phyloP scores from a whole-genome alignment of 2,113 vertebrate genomes.

The Upupa epops region DNA sequence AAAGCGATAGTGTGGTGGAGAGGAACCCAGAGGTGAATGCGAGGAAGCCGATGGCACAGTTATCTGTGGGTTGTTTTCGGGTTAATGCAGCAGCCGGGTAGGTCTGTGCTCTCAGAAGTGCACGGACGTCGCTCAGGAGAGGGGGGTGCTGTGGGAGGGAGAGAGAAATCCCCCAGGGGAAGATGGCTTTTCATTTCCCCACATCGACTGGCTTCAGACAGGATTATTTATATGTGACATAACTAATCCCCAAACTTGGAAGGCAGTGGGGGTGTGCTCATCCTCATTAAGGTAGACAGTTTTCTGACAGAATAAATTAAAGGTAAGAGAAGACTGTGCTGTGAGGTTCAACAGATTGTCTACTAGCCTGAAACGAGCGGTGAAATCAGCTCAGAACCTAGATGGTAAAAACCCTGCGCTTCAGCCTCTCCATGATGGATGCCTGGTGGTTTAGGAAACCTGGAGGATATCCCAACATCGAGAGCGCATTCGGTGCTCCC shows the following conservation, averaged over 20 bases:
- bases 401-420: not conserved
- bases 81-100: not conserved
- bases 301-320: slow-evolving; percentile 61
- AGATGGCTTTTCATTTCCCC: slow-evolving; percentile 58
- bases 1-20: not conserved
- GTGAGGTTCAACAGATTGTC: slow-evolving; percentile 66
- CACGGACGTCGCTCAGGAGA: not conserved
- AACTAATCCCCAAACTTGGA: slow-evolving; percentile 50
- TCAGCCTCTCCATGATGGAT: not conserved
- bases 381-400: slow-evolving; percentile 38
- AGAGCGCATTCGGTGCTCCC: not conserved
- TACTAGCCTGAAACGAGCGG: slow-evolving; percentile 27
- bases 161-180: slow-evolving; percentile 41
- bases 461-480: not conserved
- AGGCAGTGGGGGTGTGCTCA: slow-evolving; percentile 62
- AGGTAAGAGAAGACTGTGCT: slow-evolving; percentile 49
- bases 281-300: slow-evolving; percentile 60
- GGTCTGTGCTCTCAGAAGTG: not conserved
- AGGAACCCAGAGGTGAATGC: not conserved
- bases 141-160: not conserved
- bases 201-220: slow-evolving; percentile 12
- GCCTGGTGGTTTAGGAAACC: slow-evolving; percentile 25
- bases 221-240: slow-evolving; percentile 61
- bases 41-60: not conserved
- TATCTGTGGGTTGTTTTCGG: not conserved